A percentile compares a stretch with the other conserved stretches of the same genome.
Evolutionary conservation across 2,113 vertebrate genomes (phyloP).

Genomic region (Poecile atricapillus): DNA sequence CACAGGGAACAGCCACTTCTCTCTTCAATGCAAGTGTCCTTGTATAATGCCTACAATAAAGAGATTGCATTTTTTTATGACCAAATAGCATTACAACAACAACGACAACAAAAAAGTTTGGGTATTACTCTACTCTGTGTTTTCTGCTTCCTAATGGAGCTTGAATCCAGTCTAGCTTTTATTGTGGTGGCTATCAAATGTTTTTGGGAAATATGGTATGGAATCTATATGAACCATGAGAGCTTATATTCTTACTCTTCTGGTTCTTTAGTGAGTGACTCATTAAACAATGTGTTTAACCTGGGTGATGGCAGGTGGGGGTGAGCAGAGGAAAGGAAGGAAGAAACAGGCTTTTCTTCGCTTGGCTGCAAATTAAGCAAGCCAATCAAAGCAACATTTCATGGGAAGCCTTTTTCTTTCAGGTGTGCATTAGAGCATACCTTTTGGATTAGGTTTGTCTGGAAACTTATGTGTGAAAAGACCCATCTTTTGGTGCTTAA

Average conservation of each 20-base stretch:
- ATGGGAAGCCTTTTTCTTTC: background rate
- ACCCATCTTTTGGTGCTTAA: background rate
- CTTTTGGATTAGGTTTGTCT: background rate
- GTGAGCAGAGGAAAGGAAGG: background rate
- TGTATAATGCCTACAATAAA: background rate
- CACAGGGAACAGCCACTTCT: background rate
- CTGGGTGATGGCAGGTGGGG: accelerated
- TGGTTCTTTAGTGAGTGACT: background rate
- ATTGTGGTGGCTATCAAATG: background rate
- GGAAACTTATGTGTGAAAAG: background rate
- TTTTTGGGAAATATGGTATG: background rate
- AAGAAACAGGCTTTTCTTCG: background rate
- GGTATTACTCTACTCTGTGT: background rate
- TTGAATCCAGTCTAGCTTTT: background rate
- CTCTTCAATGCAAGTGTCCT: background rate
- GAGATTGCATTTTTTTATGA: background rate
- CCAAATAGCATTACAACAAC: background rate
- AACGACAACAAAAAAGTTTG: background rate
- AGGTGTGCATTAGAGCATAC: background rate
- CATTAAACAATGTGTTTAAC: background rate
- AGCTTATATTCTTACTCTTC: background rate
- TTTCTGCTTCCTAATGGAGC: background rate
- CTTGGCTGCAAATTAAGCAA: background rate
- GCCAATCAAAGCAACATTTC: background rate
- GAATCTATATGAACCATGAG: background rate